These are phyloP conservation scores for Sphinx pinastri DNA, from an alignment of 2,888 invertebrate genomes.

Conservation along the genomic window DNA sequence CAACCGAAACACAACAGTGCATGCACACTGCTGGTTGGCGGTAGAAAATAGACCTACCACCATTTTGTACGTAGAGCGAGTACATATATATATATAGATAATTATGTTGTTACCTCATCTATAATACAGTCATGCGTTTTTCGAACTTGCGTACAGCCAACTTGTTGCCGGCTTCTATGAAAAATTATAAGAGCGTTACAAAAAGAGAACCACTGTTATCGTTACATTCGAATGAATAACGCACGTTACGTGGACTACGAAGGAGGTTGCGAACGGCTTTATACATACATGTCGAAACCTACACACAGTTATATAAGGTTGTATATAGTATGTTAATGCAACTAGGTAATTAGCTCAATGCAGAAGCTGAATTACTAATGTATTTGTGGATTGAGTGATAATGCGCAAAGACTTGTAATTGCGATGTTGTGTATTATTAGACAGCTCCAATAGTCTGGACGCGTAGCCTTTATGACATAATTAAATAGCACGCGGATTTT, in stretches of 20 bases:
- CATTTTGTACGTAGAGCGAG: no score
- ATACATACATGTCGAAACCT: conserved; percentile 18
- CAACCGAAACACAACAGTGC: no score
- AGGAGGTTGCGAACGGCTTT: conserved; percentile 14
- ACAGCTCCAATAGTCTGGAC: no score
- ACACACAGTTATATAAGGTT: conserved; percentile 8
- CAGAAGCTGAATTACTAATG: conserved; percentile 19
- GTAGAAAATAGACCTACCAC: no score
- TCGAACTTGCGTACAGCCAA: no score
- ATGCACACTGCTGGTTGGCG: no score
- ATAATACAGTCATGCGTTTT: no score
- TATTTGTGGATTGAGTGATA: not conserved
- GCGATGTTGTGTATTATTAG: not conserved
- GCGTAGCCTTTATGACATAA: not conserved
- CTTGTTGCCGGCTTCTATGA: conserved; percentile 32
- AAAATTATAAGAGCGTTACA: conserved; percentile 38
- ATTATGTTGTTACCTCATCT: no score
- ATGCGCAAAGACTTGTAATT: not conserved
- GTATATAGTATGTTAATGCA: conserved; percentile 8
- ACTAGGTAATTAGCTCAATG: conserved; percentile 21
- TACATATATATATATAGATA: no score
- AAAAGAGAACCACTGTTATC: conserved; percentile 32
- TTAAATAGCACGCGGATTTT: not conserved
- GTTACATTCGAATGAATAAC: conserved; percentile 27
- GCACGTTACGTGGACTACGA: conserved; percentile 20